These are phyloP conservation scores for Pan paniscus DNA, from an alignment of 2,113 vertebrate species.

Conservation along the genomic window DNA sequence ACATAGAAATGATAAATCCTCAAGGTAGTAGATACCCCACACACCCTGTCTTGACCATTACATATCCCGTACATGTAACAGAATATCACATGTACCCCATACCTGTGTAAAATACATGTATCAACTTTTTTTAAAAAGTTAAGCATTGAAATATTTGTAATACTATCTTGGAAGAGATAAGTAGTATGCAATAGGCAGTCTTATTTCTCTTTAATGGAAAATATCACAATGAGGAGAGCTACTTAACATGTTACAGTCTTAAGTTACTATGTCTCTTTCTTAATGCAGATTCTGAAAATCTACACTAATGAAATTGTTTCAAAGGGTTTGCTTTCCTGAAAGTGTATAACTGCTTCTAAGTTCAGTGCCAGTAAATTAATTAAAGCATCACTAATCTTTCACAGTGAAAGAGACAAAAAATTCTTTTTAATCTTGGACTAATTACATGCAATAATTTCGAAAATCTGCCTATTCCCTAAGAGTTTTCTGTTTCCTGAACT, in stretches of 20 bases:
- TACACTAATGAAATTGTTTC: not conserved
- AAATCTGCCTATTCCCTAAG: conserved; percentile 28
- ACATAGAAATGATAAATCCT: not conserved
- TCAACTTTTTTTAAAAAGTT: not conserved
- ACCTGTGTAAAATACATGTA: not conserved
- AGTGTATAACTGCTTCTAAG: conserved; percentile 26
- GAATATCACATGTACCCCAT: not conserved
- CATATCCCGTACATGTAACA: not conserved
- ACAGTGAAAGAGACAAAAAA: not conserved
- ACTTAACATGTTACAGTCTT: not conserved
- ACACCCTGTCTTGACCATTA: not conserved
- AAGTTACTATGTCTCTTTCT: not conserved
- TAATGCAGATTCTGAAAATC: not conserved
- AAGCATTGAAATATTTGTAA: not conserved
- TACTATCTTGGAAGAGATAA: not conserved
- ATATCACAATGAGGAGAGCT: not conserved
- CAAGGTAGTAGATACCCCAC: not conserved
- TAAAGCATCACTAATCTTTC: conserved; percentile 50
- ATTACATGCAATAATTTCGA: conserved; percentile 37
- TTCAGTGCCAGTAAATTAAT: conserved; percentile 60
- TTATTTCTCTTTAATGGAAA: not conserved
- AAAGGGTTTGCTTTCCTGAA: conserved; percentile 38
- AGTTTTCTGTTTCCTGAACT: conserved; percentile 10
- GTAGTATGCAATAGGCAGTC: not conserved
- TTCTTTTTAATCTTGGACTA: not conserved